Conservation (phyloP, 2,797 vertebrate species). For the Natrix natrix region DNA sequence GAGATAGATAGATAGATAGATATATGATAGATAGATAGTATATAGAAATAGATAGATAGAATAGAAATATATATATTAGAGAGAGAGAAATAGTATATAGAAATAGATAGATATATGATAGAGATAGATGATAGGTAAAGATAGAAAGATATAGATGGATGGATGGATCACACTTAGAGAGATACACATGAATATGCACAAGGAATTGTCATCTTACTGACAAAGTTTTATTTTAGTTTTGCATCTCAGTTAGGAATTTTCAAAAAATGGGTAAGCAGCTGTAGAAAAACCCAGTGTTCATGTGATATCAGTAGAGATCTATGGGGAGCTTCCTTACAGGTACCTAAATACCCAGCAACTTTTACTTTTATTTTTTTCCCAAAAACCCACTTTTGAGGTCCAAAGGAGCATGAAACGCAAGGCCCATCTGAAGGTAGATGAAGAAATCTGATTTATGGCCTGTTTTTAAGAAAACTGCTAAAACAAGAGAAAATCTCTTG, state of each 20-base stretch:
- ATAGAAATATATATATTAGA: too few species aligned
- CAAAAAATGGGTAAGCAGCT: neutral
- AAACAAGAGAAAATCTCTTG: neutral
- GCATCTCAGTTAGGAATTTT: neutral
- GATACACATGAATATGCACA: neutral
- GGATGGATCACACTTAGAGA: neutral
- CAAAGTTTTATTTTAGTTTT: neutral
- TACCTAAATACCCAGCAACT: neutral
- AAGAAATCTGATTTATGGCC: neutral
- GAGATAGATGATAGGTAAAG: too few species aligned
- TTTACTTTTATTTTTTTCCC: neutral
- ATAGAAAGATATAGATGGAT: too few species aligned
- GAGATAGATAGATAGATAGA: too few species aligned
- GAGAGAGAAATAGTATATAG: too few species aligned
- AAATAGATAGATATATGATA: too few species aligned
- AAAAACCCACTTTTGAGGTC: neutral
- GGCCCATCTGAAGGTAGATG: neutral
- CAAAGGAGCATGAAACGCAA: neutral
- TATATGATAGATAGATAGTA: too few species aligned
- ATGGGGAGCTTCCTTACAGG: neutral
- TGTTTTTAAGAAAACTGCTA: neutral
- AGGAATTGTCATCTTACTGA: neutral
- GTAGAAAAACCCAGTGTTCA: neutral
- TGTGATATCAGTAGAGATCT: neutral
- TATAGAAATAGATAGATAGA: too few species aligned